Evolutionary conservation across 2,113 vertebrate genomes (phyloP).

Genomic region (Ciconia boyciana): DNA sequence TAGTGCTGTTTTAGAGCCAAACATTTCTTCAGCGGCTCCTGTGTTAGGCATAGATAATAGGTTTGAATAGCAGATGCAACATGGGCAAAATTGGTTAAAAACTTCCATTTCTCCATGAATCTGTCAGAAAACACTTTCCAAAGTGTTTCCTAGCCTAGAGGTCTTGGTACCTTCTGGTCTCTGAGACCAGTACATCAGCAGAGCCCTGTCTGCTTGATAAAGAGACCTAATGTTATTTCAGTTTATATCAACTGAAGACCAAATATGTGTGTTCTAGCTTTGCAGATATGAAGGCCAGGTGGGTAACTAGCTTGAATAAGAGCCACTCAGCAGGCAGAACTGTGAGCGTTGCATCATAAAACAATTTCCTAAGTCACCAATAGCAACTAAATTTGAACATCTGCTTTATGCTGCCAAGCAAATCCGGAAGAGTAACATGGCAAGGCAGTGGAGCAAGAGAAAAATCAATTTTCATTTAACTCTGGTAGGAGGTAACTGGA

Average conservation of each 20-base stretch:
- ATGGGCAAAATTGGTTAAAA: neutral
- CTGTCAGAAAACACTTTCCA: neutral
- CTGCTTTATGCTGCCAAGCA: neutral
- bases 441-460: neutral
- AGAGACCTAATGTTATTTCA: neutral
- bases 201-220: neutral
- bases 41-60: neutral
- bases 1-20: neutral
- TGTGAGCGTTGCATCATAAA: neutral
- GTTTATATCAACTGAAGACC: neutral
- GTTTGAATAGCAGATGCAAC: neutral
- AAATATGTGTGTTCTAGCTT: neutral
- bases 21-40: neutral
- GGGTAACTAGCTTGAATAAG: neutral
- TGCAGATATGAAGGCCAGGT: neutral
- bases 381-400: neutral
- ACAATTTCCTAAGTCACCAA: neutral
- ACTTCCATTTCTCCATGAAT: neutral
- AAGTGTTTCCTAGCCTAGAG: neutral
- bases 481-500: neutral
- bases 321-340: neutral
- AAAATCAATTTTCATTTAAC: conserved; percentile 32
- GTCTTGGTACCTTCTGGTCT: neutral
- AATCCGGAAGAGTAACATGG: neutral
- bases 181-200: neutral